Base-by-base conservation (phyloP, 2,113 vertebrate species). In the Holacanthus passer region DNA sequence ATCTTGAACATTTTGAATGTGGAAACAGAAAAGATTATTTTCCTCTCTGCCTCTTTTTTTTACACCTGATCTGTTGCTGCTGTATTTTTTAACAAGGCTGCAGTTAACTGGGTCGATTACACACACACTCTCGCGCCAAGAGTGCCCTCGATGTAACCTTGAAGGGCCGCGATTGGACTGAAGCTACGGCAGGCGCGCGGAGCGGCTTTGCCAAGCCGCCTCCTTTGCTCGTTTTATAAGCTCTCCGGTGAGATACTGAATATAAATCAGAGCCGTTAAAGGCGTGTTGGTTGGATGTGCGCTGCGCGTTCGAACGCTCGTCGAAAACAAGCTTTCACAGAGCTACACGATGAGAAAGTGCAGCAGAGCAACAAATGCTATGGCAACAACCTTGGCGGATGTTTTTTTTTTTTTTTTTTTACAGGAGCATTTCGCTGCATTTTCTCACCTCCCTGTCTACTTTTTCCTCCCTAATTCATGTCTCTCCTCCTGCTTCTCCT, bases 321-420 rank as follows among this genome's bases (percentile, higher is more conserved):
- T 66, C 43, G 0, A 4, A 71, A 70, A 63, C 47, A 35, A 59
- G 29, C 68, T 62, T 58, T n/a, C 43, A 58, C 43, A 37, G 29
- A 84, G 67, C 24, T 4, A 69, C 47, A 58, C 20, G 22, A 75
- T 24, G 66, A 41, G 43, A 37, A 65, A 65, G 69, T 53, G 56
- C 53, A 65, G 17, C 27, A 7, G 29, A 84, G 73, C 67, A 83
- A 76, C 73, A 74, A 88, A 78, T 84, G 73, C 89, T 88, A 84
- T 87, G 80, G 85, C 83, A 90, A 92, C 87, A 82, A 87, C 83
- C 70, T 84, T 73, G 73, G n/a, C 56, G 77, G 63, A 48, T 78
- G 22, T 48, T 52, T 77, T 66, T 13, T 39, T 5, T 78, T 39
- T 5, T 78, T 27, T 55, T 45, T 73, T 66, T 48, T 16, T 47